These are phyloP conservation scores for Schizopygopsis malacanthus DNA, from an alignment of 2,797 vertebrate species.

Conservation along the genomic window DNA sequence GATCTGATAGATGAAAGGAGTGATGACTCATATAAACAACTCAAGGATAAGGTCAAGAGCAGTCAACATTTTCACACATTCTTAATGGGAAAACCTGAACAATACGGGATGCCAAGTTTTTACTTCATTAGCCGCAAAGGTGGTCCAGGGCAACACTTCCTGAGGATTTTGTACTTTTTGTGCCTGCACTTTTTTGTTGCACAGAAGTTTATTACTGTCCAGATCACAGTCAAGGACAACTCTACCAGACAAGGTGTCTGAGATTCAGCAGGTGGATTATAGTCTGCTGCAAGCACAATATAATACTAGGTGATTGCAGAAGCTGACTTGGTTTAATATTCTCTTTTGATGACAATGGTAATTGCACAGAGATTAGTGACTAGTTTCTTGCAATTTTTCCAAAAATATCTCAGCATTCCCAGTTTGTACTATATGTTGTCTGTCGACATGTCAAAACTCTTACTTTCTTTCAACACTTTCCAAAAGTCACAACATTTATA, in stretches of 20 bases:
- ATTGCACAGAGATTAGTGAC: neutral
- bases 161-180: neutral
- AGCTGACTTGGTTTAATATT: neutral
- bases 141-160: neutral
- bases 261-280: neutral
- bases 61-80: neutral
- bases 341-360: neutral
- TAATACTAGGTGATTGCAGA: neutral
- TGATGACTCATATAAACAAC: neutral
- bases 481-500: neutral
- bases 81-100: slow-evolving; percentile 12
- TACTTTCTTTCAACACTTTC: neutral
- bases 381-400: neutral
- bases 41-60: neutral
- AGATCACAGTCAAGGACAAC: neutral
- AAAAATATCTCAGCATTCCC: neutral
- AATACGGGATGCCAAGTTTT: neutral
- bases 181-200: neutral
- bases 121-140: neutral
- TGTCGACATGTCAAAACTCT: neutral
- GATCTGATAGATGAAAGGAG: slow-evolving; percentile 20
- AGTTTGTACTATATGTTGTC: neutral
- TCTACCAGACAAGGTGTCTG: neutral
- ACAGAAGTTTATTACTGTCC: neutral
- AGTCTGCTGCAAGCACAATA: neutral